Conservation (phyloP, 2,113 vertebrate species). For the Gambusia holbrooki region DNA sequence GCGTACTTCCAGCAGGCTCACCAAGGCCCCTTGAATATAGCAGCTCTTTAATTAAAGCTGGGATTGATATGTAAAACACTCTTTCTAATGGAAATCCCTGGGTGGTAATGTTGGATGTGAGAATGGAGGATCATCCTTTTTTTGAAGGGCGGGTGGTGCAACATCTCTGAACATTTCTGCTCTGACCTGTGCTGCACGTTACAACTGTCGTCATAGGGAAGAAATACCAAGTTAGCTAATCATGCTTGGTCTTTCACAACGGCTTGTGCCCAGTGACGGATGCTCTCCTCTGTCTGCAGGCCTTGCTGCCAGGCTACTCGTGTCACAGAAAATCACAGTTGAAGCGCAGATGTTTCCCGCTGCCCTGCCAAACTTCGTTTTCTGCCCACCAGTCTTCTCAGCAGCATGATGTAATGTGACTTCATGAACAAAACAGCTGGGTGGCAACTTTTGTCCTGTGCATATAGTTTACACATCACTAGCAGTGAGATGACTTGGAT, state of each 20-base stretch:
- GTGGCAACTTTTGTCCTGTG: not conserved
- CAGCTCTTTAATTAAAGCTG: constrained; percentile 84
- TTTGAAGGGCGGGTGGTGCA: not conserved
- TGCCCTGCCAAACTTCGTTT: constrained; percentile 63
- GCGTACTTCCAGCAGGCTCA: constrained; percentile 65
- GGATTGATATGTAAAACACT: constrained; percentile 84
- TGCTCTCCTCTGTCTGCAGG: constrained; percentile 47
- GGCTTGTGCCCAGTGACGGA: constrained; percentile 37
- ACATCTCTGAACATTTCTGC: constrained; percentile 2
- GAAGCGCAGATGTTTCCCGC: constrained; percentile 59
- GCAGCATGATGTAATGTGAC: constrained; percentile 64
- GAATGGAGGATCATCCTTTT: constrained; percentile 22
- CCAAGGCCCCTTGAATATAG: constrained; percentile 78
- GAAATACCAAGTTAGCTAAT: constrained; percentile 38
- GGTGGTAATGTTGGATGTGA: constrained; percentile 42
- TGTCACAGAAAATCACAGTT: constrained; percentile 65
- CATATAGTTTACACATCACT: constrained; percentile 16
- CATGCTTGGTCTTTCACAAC: constrained; percentile 63
- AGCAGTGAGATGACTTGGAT: constrained; percentile 28
- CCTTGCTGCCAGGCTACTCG: constrained; percentile 41
- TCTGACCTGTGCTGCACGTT: constrained; percentile 24
- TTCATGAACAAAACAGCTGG: constrained; percentile 23
- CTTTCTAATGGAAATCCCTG: constrained; percentile 83
- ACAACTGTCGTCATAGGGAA: constrained; percentile 31
- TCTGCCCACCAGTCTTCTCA: constrained; percentile 51